Evolutionary conservation across 2,888 invertebrate species (phyloP).

Genomic region (Lasioglossum morio): DNA sequence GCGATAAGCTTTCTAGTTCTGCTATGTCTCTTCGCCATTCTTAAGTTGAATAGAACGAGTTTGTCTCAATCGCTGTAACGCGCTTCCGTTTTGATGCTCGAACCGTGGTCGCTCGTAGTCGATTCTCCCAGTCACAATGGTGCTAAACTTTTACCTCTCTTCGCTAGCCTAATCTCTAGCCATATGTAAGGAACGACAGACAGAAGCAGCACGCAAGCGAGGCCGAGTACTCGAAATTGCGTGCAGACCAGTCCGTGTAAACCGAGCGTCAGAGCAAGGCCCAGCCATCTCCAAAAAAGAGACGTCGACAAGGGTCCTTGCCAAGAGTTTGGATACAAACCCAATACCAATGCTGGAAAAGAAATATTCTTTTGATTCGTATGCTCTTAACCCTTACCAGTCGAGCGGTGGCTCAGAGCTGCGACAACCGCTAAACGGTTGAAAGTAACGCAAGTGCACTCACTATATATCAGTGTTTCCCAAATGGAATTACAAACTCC

Average conservation of each 20-base stretch:
- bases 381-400: no score
- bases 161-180: conserved; percentile 85
- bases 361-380: background rate
- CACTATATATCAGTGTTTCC: conserved; percentile 88
- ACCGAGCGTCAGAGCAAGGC: conserved; percentile 86
- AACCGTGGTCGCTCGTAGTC: conserved; percentile 59
- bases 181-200: conserved; percentile 86
- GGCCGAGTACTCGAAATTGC: conserved; percentile 84
- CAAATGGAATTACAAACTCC: conserved; percentile 94
- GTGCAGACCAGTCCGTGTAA: conserved; percentile 87
- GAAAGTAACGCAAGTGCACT: no score
- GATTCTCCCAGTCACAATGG: conserved; percentile 84
- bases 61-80: conserved; percentile 81
- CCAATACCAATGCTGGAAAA: conserved; percentile 80
- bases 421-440: no score
- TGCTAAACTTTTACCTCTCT: conserved; percentile 85
- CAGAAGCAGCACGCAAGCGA: conserved; percentile 85
- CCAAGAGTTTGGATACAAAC: conserved; percentile 83
- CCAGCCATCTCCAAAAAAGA: conserved; percentile 86
- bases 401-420: no score
- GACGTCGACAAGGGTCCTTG: conserved; percentile 84
- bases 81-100: conserved; percentile 59
- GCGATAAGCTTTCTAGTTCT: conserved; percentile 44
- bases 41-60: conserved; percentile 80
- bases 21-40: conserved; percentile 44